Percentiles rank a stretch among this genome's conserved stretches.
phyloP scores from a whole-genome alignment of 2,888 invertebrate genomes.

The Lasioglossum lativentre region DNA sequence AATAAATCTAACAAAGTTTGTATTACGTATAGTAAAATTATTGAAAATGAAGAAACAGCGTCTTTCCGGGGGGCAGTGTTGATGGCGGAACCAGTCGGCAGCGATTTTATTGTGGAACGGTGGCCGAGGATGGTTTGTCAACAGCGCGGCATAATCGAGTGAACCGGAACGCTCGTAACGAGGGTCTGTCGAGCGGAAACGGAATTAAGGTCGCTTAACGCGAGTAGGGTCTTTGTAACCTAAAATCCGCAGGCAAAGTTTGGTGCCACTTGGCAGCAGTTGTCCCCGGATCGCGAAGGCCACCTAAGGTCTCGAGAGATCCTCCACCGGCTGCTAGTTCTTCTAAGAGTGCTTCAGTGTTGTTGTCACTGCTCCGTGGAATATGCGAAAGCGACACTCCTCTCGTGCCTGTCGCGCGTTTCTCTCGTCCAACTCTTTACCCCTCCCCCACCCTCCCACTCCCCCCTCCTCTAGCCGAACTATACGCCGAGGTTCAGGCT shows the following conservation, averaged over 20 bases:
- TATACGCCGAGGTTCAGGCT: conserved; percentile 12
- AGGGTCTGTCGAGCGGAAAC: conserved; percentile 69
- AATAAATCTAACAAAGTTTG: too few relatives aligned
- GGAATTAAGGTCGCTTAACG: conserved; percentile 56
- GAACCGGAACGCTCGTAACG: conserved; percentile 74
- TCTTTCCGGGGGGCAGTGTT: not conserved
- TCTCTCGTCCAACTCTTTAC: conserved; percentile 49
- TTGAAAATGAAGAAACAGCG: too few relatives aligned
- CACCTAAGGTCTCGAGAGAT: conserved; percentile 69
- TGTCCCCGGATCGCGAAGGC: conserved; percentile 65
- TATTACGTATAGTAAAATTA: too few relatives aligned
- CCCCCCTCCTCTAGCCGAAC: not conserved
- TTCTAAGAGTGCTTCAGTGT: conserved; percentile 61
- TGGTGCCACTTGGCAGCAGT: conserved; percentile 60
- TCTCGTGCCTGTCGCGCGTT: conserved; percentile 55
- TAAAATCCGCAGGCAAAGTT: conserved; percentile 67
- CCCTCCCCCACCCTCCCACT: too few relatives aligned
- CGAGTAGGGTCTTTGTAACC: conserved; percentile 49
- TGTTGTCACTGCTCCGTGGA: conserved; percentile 67
- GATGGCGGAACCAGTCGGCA: not conserved
- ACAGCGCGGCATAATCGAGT: conserved; percentile 45
- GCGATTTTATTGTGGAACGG: not conserved
- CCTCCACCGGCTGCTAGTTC: conserved; percentile 66
- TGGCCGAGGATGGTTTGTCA: conserved; percentile 4
- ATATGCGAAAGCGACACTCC: conserved; percentile 65